phyloP scores from a whole-genome alignment of 2,888 invertebrate genomes.

The Aphrophora alni region DNA sequence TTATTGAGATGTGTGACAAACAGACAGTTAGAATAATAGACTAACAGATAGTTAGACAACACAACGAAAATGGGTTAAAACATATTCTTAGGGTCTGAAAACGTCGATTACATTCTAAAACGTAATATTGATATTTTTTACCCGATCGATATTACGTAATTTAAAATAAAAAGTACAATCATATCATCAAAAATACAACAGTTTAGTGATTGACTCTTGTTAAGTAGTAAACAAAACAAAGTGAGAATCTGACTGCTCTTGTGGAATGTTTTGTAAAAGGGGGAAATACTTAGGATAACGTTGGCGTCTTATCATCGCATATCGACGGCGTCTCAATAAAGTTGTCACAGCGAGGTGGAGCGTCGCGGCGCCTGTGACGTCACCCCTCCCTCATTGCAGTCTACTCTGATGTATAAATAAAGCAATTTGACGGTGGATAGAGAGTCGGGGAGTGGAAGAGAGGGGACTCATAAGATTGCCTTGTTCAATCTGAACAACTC shows the following conservation, averaged over 20 bases:
- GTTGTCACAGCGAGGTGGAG: constrained; percentile 2
- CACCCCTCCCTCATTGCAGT: neutral
- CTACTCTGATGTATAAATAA: neutral
- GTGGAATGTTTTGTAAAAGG: neutral
- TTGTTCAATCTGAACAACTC: constrained; percentile 6
- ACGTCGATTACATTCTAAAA: too few species aligned
- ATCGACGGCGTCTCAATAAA: constrained; percentile 5
- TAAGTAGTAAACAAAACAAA: neutral
- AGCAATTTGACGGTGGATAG: neutral
- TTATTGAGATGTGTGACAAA: too few species aligned
- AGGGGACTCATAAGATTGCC: neutral
- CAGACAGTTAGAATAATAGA: too few species aligned
- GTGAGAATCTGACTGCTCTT: neutral
- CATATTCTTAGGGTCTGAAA: too few species aligned
- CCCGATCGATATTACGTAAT: too few species aligned
- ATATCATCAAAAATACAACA: too few species aligned
- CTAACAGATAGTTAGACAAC: too few species aligned
- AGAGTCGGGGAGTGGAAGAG: neutral
- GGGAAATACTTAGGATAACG: neutral
- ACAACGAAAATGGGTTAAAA: too few species aligned
- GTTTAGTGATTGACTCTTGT: too few species aligned
- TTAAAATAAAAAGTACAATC: too few species aligned
- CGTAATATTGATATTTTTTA: too few species aligned
- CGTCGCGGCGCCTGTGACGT: constrained; percentile 2
- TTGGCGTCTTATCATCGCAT: neutral